Evolutionary conservation across 2,888 invertebrate species (phyloP), one percentile per base, ranked within the genome.

Genomic region (Chloroclysta siterata): DNA sequence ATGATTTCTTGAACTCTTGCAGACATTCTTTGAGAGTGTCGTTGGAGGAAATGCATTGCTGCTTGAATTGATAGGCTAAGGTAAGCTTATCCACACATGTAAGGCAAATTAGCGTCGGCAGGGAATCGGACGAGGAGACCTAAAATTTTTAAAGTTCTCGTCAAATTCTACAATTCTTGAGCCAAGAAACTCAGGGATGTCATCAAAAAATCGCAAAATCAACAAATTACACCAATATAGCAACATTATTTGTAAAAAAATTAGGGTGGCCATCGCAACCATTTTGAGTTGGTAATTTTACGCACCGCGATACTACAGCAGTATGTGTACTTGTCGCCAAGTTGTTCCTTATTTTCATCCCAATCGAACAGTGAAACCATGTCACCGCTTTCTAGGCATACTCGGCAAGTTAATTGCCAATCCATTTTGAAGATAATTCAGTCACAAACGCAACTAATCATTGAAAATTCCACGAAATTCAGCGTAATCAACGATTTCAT

Each of bases 221-320:
- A 71, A 76, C 77, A 82, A 85, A 88, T 82, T 80, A 85, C 78
- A 82, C 83, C 81, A 86, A 86, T 85, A 91, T 90, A 93, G 93
- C 93, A 93, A 93, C 92, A 93, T 92, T 92, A 88, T 83, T 85
- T 83, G 81, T 83, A 77, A 83, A 89, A 89, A 90, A 89, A 87
- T 81, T 87, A 84, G 93, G 93, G 93, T 93, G 93, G 93, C 93
- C 93, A 93, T 89, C 88, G 92, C 90, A 90, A 91, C 90, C 91
- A 92, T 93, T 93, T 92, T 90, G 90, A 82, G 86, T 80, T 85
- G 80, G 85, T 83, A 83, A 85, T 88, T 89, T 90, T 88, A 79
- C 88, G 73, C 87, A 93, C 93, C 90, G 93, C 87, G 70, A 93
- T 85, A 78, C 93, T 91, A 75, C 91, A 90, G 76, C 93, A 92